Evolutionary conservation across 2,888 invertebrate species (phyloP), one percentile per base, ranked within the genome.

Genomic region (Erpobdella octoculata): DNA sequence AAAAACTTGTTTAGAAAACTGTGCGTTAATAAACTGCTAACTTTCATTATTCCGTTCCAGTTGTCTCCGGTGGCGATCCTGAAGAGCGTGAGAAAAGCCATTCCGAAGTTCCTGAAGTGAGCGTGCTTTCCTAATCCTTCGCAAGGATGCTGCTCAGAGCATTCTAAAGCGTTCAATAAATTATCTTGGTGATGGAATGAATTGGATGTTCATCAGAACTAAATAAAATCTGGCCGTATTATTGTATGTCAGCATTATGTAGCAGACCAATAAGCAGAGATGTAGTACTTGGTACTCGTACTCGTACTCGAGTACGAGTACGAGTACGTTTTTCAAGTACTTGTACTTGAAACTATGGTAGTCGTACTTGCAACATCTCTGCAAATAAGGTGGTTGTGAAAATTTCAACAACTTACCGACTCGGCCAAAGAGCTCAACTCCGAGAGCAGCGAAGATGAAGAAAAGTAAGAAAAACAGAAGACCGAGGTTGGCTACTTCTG

Each of bases 11-110:
- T 46, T 46, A 46, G 46, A 46, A 46, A 3, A 1, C 18, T 3
- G 18, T 46, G 5, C 46, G 15, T 12, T 5, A 12, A 6, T 53
- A 8, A 6, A 53, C 21, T 25, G 53, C 2, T 53, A 21, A 85
- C 86, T 83, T 99, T 99, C 98, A 99, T 98, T 80, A 99, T 98
- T 73, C 98, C 98, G 83, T 99, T 99, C 98, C 98, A 99, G 86
- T 99, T 99, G 84, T 99, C 98, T 65, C 98, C 98, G 28, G 98
- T 99, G 66, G 98, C 98, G 69, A 99, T 96, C 75, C 98, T 89
- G 86, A 99, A 99, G 76, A 99, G 86, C 36, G 98, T 99, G 76
- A 98, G 86, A 85, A 99, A 98, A 58, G 97, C 98, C 94, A 99
- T 99, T 70, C 85, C 86, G 84, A 97, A 97, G 85, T 97, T 94